Percentiles rank a stretch among this genome's conserved stretches.
Evolutionary conservation across 2,113 vertebrate species (phyloP).

Genomic region (Lophotis ruficrista): DNA sequence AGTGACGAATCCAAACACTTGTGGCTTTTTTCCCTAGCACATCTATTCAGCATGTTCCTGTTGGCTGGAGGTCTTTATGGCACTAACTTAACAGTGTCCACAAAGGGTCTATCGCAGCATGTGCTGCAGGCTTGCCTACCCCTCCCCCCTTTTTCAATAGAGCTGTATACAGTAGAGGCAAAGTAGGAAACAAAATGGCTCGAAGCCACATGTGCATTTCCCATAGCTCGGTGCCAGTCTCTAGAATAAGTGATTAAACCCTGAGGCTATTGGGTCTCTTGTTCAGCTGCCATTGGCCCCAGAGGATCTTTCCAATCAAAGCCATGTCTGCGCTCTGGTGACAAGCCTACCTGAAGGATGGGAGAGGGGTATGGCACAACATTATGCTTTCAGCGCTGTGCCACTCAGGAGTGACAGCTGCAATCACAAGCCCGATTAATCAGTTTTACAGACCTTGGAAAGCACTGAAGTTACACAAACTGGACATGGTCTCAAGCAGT

Average conservation of each 20-base stretch:
- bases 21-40: neutral
- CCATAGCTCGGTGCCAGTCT: slow-evolving; percentile 36
- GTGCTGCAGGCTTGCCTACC: neutral
- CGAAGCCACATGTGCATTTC: slow-evolving; percentile 48
- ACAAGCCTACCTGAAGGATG: neutral
- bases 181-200: slow-evolving; percentile 40
- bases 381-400: neutral
- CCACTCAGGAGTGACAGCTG: neutral
- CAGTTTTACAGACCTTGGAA: neutral
- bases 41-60: slow-evolving; percentile 25
- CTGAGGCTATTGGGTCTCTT: neutral
- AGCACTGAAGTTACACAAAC: neutral
- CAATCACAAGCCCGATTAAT: neutral
- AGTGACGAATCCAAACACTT: neutral
- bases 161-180: neutral
- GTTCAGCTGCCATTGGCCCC: neutral
- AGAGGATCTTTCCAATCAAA: neutral
- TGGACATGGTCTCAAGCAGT: neutral
- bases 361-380: neutral
- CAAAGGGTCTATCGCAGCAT: slow-evolving; percentile 7
- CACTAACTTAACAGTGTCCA: neutral
- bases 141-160: neutral
- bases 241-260: slow-evolving; percentile 10
- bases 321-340: neutral
- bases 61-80: slow-evolving; percentile 13